Evolutionary conservation across 2,888 invertebrate species (phyloP).

Genomic region (Dendrolimus pini): DNA sequence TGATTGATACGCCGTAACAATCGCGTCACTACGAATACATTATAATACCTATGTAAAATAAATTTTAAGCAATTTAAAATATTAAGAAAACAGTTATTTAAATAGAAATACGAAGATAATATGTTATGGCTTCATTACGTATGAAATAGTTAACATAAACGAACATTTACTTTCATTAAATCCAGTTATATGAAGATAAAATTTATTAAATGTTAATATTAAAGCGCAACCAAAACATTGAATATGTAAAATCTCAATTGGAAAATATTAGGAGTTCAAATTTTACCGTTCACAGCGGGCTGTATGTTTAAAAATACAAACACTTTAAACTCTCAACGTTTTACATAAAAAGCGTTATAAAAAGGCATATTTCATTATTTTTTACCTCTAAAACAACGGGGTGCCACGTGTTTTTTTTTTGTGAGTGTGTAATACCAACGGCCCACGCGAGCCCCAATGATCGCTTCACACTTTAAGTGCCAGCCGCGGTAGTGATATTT

Average conservation of each 20-base stretch:
- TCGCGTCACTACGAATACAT: no score
- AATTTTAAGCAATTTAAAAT: slow-evolving; percentile 2
- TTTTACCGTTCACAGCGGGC: slow-evolving; percentile 36
- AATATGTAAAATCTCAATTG: slow-evolving; percentile 22
- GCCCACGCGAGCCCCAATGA: slow-evolving; percentile 57
- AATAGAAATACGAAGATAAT: slow-evolving; percentile 6
- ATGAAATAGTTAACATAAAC: slow-evolving; percentile 7
- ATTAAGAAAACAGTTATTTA: slow-evolving; percentile 1
- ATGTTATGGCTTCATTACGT: slow-evolving; percentile 8
- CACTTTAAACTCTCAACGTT: slow-evolving; percentile 56
- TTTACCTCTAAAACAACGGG: slow-evolving; percentile 70
- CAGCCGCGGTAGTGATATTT: slow-evolving; percentile 56
- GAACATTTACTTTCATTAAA: slow-evolving; percentile 12
- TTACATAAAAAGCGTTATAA: slow-evolving; percentile 60
- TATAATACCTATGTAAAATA: not conserved
- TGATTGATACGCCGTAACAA: no score
- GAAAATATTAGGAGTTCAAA: slow-evolving; percentile 24
- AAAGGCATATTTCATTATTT: slow-evolving; percentile 69
- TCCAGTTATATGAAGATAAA: slow-evolving; percentile 18
- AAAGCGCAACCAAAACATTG: slow-evolving; percentile 19
- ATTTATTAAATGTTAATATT: slow-evolving; percentile 27
- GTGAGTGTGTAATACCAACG: slow-evolving; percentile 51
- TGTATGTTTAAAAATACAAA: slow-evolving; percentile 46
- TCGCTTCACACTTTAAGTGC: slow-evolving; percentile 71
- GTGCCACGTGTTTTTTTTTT: slow-evolving; percentile 60